Evolutionary conservation across 2,113 vertebrate species (phyloP), one percentile per base, ranked within the genome.

Genomic region (Pollimyrus isidori): DNA sequence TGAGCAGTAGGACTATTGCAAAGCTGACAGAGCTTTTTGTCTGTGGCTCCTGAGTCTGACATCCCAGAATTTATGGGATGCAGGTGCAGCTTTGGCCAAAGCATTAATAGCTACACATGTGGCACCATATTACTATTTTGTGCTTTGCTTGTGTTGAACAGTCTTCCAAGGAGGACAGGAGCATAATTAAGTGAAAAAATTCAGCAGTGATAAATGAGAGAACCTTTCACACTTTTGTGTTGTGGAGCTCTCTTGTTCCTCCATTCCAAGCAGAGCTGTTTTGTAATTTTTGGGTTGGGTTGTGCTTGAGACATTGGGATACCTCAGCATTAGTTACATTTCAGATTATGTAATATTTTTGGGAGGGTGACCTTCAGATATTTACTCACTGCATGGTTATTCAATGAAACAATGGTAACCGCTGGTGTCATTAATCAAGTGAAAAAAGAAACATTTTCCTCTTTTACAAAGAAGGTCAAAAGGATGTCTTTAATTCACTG

Each of bases 1-100:
- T 83, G 39, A 89, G 76, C 35, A 62, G 88, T 15, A 89, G 76
- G 15, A 84, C 88, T 26, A 80, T 30, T 56, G 52, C 52, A 85
- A 17, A 48, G 46, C 76, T 62, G 76, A 53, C 52, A 53, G 53
- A 62, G 35, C 11, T 30, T 62, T n/a, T 58, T 42, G 49, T 50
- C 80, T 80, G 35, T 35, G 21, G 19, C 50, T 30, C 35, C 46
- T 23, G 23, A 58, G 50, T 83, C 30, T 58, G 76, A 46, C 73
- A 11, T n/a, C n/a, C 45, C 76, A 52, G 73, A 58, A 84, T 84
- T 23, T 56, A 89, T 85, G 39, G 46, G 11, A 30, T 84, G 30
- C 88, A 89, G 88, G 88, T 84, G 80, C 39, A 39, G 88, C 45
- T 21, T 46, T 10, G 35, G 35, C 80, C 23, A 50, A 58, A 35